phyloP scores from a whole-genome alignment of 2,888 invertebrate genomes.

The Drosophila prostipennis region DNA sequence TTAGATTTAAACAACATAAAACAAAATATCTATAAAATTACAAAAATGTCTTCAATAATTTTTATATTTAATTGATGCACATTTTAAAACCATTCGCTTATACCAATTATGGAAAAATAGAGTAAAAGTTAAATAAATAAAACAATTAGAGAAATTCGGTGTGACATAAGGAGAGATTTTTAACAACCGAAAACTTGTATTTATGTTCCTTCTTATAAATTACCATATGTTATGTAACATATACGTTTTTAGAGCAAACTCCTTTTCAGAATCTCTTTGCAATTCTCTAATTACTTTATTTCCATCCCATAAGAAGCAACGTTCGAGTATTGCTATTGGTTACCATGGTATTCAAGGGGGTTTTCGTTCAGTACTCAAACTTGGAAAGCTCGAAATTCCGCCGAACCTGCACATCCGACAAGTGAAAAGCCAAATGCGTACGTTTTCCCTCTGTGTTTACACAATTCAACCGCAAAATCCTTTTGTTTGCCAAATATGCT shows the following conservation, averaged over 20 bases:
- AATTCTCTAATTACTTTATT: not conserved
- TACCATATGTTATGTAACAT: no score
- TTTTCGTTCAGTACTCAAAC: not conserved
- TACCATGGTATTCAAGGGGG: not conserved
- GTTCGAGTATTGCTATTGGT: not conserved
- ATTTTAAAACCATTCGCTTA: no score
- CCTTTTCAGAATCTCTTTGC: not conserved
- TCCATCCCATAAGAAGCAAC: not conserved
- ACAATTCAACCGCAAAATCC: conserved; percentile 71
- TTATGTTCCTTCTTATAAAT: no score
- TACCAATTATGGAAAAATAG: no score
- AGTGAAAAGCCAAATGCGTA: conserved; percentile 48
- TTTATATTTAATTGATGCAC: no score
- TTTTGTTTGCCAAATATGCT: conserved; percentile 71
- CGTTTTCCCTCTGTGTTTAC: conserved; percentile 55
- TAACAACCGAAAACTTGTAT: no score
- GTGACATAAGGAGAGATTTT: no score
- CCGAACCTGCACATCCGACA: conserved; percentile 20
- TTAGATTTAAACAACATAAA: no score
- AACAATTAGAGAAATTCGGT: no score
- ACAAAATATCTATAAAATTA: no score
- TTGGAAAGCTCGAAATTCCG: conserved; percentile 5
- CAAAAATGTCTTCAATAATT: no score
- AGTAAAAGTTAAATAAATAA: no score
- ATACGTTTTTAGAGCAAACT: not conserved